These are phyloP conservation scores for Bellardia bayeri DNA, from an alignment of 2,888 invertebrate species.

Conservation along the genomic window DNA sequence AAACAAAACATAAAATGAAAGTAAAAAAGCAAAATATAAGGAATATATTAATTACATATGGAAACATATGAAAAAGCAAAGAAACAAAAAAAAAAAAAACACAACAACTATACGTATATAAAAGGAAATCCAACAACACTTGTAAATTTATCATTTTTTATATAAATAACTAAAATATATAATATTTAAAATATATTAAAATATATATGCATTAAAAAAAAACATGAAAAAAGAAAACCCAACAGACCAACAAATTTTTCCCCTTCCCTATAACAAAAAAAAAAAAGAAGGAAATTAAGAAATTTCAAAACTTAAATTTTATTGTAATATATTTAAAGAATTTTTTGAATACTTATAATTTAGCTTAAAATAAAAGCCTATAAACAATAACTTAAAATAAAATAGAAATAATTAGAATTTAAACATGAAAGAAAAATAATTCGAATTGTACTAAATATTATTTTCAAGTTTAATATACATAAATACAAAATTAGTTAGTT, in stretches of 20 bases:
- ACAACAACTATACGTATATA: conserved; percentile 59
- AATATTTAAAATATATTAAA: conserved; percentile 25
- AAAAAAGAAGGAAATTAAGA: conserved; percentile 6
- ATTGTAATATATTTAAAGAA: conserved; percentile 64
- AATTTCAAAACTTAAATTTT: background rate
- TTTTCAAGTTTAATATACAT: background rate
- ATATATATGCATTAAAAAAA: conserved; percentile 18
- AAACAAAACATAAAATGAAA: conserved; percentile 15
- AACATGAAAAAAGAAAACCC: conserved; percentile 37
- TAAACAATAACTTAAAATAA: conserved; percentile 30
- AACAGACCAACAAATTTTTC: conserved; percentile 65
- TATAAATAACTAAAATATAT: conserved; percentile 30
- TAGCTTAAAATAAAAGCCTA: conserved; percentile 65
- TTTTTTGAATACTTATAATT: conserved; percentile 52
- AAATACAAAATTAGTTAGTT: conserved; percentile 49
- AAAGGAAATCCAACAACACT: conserved; percentile 37
- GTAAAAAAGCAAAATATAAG: too few relatives aligned
- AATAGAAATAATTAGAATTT: background rate
- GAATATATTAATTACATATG: too few relatives aligned
- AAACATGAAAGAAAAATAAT: conserved; percentile 3
- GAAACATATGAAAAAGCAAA: conserved; percentile 34
- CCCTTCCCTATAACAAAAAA: conserved; percentile 24
- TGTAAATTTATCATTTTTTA: conserved; percentile 67
- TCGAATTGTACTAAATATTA: background rate
- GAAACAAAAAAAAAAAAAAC: conserved; percentile 34